phyloP scores from a whole-genome alignment of 2,888 invertebrate species.

The Aromia moschata region DNA sequence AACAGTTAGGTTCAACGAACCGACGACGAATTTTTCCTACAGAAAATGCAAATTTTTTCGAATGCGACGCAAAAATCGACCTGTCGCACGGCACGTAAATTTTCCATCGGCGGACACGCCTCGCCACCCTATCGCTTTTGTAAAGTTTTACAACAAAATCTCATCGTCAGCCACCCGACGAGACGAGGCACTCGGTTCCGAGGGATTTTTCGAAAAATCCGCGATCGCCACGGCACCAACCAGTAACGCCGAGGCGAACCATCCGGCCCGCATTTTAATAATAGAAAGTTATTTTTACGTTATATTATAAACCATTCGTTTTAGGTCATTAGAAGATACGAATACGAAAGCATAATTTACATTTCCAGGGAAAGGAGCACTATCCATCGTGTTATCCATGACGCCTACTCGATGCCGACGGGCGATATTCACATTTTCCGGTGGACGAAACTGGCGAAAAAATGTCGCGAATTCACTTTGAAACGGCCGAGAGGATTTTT shows the following conservation, averaged over 20 bases:
- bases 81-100: constrained; percentile 8
- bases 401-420: constrained; percentile 9
- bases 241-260: background rate
- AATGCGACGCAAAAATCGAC: constrained; percentile 4
- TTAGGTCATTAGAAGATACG: constrained; percentile 35
- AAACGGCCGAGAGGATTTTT: constrained; percentile 25
- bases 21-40: background rate
- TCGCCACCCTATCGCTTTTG: constrained; percentile 25
- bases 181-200: background rate
- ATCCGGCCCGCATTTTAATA: constrained; percentile 28
- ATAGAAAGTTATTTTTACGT: constrained; percentile 43
- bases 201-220: background rate
- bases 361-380: constrained; percentile 42
- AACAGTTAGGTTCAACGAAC: constrained; percentile 24
- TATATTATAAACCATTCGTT: constrained; percentile 30
- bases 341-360: constrained; percentile 38
- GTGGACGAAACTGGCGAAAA: constrained; percentile 16
- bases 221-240: background rate
- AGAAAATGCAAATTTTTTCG: constrained; percentile 4
- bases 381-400: constrained; percentile 49
- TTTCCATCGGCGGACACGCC: constrained; percentile 32
- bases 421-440: constrained; percentile 34
- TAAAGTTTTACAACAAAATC: constrained; percentile 19
- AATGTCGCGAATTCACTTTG: constrained; percentile 22
- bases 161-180: background rate